Base-by-base conservation (phyloP, 2,888 invertebrate genomes). In the Luperina testacea region DNA sequence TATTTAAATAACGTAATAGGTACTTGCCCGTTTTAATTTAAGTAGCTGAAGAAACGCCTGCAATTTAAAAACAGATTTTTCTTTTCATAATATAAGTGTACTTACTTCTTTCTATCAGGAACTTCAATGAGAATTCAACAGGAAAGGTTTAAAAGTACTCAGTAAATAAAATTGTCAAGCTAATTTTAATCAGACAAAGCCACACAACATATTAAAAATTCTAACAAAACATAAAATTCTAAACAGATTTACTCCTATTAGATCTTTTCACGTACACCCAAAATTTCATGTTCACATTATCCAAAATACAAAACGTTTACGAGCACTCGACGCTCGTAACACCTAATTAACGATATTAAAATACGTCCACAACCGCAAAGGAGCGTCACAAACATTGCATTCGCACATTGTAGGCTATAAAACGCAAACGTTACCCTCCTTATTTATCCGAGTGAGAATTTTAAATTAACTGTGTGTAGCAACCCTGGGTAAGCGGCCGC, bases 311-410 rank as follows among this genome's bases (percentile, higher is more conserved):
- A 91, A 90, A 89, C 87, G 82, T 88, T 88, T 90, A 91, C 90
- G 92, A 90, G 91, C 90, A 89, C 90, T 88, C 83, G 90, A 90
- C 86, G 93, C 93, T 92, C 92, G 94, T 93, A 94, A 94, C 96
- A 96, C 96, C 96, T 96, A 97, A 97, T 97, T 97, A 96, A 96
- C 96, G 96, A 96, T 96, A 96, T 96, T 96, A 96, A 96, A 97
- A 96, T 95, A 95, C 95, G 94, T 94, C 92, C 92, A 87, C 92
- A 88, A 92, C 96, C 96, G 94, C 96, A 96, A 94, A 95, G 94
- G 93, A 93, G 93, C 95, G 92, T 94, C 95, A 91, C 93, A 92
- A 94, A 93, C 95, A 94, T 93, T 95, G 95, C 95, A 94, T 96
- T 96, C 95, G 96, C 96, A 95, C 96, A 92, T 94, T 94, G 95